These are phyloP conservation scores for Heteromyza rotundicornis DNA, from an alignment of 2,888 invertebrate species.

Conservation along the genomic window DNA sequence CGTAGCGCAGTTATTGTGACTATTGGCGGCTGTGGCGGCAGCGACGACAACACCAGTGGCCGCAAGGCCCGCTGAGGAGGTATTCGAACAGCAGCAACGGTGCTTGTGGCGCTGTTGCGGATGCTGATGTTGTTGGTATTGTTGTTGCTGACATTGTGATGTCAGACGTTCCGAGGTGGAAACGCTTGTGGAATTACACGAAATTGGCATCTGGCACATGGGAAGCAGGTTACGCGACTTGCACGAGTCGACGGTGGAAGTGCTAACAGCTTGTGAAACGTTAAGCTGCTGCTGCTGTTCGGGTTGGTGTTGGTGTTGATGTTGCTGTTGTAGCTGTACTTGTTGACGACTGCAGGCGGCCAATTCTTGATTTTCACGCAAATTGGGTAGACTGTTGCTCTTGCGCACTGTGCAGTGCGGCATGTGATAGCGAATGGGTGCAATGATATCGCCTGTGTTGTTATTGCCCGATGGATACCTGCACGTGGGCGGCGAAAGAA, in stretches of 20 bases:
- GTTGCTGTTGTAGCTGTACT: conserved; percentile 34
- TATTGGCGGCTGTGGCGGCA: conserved; percentile 31
- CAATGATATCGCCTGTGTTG: conserved; percentile 66
- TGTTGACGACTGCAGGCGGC: conserved; percentile 17
- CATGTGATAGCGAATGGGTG: conserved; percentile 64
- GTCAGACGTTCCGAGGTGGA: conserved; percentile 50
- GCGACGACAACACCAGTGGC: neutral
- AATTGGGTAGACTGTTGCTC: conserved; percentile 78
- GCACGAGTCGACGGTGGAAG: conserved; percentile 70
- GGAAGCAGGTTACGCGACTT: conserved; percentile 59
- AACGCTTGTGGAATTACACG: conserved; percentile 45
- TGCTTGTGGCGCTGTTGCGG: conserved; percentile 42
- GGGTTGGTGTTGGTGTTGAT: conserved; percentile 35
- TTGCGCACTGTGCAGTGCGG: conserved; percentile 69
- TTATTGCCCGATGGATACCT: conserved; percentile 82
- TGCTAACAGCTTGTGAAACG: conserved; percentile 69
- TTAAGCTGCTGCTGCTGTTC: conserved; percentile 41
- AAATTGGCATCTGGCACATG: conserved; percentile 63
- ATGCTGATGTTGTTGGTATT: conserved; percentile 35
- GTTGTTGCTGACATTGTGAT: conserved; percentile 34
- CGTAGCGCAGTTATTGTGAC: conserved; percentile 43
- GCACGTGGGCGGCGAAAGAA: conserved; percentile 45
- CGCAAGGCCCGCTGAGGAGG: conserved; percentile 11
- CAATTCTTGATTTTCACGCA: conserved; percentile 54
- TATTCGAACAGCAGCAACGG: conserved; percentile 44